Evolutionary conservation across 2,797 vertebrate species (phyloP), one percentile per base, ranked within the genome.

Genomic region (Mallotus villosus): DNA sequence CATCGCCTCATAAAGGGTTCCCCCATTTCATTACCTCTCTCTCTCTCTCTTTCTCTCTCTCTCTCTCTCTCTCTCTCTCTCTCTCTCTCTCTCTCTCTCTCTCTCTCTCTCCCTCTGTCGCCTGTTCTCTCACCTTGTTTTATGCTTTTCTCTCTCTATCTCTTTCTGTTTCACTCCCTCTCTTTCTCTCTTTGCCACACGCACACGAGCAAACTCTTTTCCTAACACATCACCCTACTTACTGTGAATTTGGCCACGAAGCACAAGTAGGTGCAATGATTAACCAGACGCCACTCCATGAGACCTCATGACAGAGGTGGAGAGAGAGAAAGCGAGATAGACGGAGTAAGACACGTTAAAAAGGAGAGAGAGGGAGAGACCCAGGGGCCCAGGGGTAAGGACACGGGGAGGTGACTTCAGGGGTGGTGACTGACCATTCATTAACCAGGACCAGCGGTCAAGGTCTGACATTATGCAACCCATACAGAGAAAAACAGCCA

Each of bases 261-360:
- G 79, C 82, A 82, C 65, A 27, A 73, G 70, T 41, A 32, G 70
- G 41, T 73, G 53, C 72, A 91, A 90, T 91, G 70, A 90, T 90
- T 90, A 89, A 89, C 88, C 68, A 77, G 76, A 63, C 34, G 57
- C 1, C 63, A 16, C n/a, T 60, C 37, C 24, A 11, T 6, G 32
- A 37, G 21, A 11, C 29, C 25, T 51, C 22, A 27, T 17, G 32
- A 21, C 16, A 74, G 57, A 46, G 4, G 32, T 16, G 41, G 12
- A 68, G 16, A 46, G 61, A 59, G 29, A 12, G 24, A 78, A 25
- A 64, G 41, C 58, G 22, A 9, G 34, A 60, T 46, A 22, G 14
- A 67, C 51, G 16, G 62, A 63, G 70, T 58, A 21, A 19, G 21
- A 55, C 11, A 49, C 2, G 37, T 8, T 11, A 21, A 67, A 24